Evolutionary conservation across 2,888 invertebrate species (phyloP), one percentile per base, ranked within the genome.

Genomic region (Thereva nobilitata): DNA sequence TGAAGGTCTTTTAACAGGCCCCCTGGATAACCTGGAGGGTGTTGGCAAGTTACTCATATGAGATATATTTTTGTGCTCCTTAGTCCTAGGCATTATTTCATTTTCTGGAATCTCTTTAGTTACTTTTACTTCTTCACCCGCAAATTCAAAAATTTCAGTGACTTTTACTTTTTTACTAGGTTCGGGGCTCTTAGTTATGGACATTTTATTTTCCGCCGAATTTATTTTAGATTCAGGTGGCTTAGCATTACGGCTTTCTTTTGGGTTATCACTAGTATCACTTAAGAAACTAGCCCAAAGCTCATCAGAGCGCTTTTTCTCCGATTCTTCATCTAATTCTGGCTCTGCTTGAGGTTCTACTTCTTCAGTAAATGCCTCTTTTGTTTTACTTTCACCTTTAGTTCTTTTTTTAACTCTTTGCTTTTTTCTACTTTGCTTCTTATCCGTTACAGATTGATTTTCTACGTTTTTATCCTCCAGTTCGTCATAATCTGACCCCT

Each of bases 271-370:
- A 73, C 83, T 86, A 50, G 89, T 88, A 73, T 89, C 90, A 76
- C 87, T 88, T 74, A 90, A 83, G 76, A 91, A 91, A 78, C 86
- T 89, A 37, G 90, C 90, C 92, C 92, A 93, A 9, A 93, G 79
- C 65, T 89, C 87, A 74, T 92, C 91, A 50, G 88, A 88, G 73
- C 85, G 84, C 73, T 89, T 87, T 75, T 92, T 91, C 71, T 86
- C 84, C 69, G 87, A 86, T 74, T 86, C 88, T 61, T 86, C 85
- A 56, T 84, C 79, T 23, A 77, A 34, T 9, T 5, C 38, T 23
- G 23, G 23, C 23, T 10, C 79, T 0, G 78, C 77, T 4, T 75
- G 74, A 6, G 78, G 67, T 57, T 74, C 73, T 50, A 76, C 74
- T 69, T 77, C 76, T 67, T 80, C 78, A 10, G 73, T 70, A 7